A percentile compares a stretch with the other conserved stretches of the same genome.
Evolutionary conservation across 2,888 invertebrate species (phyloP).

Genomic region (Eupithecia pulchellata): DNA sequence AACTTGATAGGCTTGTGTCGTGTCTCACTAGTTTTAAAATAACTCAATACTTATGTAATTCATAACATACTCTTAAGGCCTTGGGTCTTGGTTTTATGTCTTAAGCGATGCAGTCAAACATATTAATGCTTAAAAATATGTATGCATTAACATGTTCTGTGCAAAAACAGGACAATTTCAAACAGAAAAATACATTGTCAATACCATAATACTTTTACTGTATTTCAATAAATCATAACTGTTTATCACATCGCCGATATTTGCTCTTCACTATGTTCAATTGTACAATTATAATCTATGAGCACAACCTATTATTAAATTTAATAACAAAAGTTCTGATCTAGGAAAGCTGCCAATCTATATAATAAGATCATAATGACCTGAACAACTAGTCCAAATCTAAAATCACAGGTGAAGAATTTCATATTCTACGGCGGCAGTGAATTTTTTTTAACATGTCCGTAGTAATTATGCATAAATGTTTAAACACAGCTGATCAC

Average conservation of each 20-base stretch:
- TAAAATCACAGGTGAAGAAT: conserved; percentile 4
- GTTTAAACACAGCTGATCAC: conserved; percentile 9
- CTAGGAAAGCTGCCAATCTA: conserved; percentile 41
- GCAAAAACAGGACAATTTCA: background rate
- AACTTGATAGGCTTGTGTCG: conserved; percentile 75
- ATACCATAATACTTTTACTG: conserved; percentile 26
- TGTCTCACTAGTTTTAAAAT: conserved; percentile 71
- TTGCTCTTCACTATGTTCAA: conserved; percentile 39
- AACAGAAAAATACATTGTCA: conserved; percentile 16
- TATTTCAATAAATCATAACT: conserved; percentile 23
- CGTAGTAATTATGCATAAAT: conserved; percentile 7
- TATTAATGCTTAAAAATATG: background rate
- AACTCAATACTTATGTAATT: conserved; percentile 52
- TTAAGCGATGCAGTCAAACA: conserved; percentile 16
- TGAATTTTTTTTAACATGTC: background rate
- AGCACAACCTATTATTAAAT: conserved; percentile 61
- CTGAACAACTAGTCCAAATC: conserved; percentile 5
- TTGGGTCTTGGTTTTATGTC: conserved; percentile 12
- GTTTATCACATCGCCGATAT: conserved; percentile 22
- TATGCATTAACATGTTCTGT: background rate
- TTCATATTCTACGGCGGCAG: conserved; percentile 9
- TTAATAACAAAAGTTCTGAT: conserved; percentile 42
- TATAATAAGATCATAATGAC: conserved; percentile 1
- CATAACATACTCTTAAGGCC: conserved; percentile 10
- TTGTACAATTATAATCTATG: conserved; percentile 49